A percentile compares a stretch with the other conserved stretches of the same genome.
These are phyloP conservation scores for Austrofundulus limnaeus DNA, from an alignment of 2,113 vertebrate genomes.

Conservation along the genomic window DNA sequence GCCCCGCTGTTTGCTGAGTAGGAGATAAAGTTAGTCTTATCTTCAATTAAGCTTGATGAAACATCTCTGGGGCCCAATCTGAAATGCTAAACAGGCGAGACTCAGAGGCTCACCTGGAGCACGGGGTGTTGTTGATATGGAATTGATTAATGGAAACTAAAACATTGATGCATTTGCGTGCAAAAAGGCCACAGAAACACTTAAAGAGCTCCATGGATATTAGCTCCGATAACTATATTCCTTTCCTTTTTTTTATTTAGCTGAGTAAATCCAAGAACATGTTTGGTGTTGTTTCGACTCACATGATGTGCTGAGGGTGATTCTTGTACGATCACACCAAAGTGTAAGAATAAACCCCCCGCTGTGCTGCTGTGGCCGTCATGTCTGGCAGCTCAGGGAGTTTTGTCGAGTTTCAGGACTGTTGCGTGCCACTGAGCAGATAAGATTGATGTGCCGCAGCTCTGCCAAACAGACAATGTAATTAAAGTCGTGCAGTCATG, in stretches of 20 bases:
- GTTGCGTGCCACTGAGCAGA: constrained; percentile 57
- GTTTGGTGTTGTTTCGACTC: not conserved
- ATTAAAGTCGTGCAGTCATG: constrained; percentile 68
- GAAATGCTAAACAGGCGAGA: constrained; percentile 44
- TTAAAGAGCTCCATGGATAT: not conserved
- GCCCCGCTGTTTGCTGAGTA: constrained; percentile 43
- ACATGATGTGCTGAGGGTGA: too few species aligned
- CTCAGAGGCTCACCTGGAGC: constrained; percentile 9
- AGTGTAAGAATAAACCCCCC: constrained; percentile 18
- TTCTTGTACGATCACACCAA: too few species aligned
- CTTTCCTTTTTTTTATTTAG: not conserved
- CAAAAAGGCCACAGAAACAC: not conserved
- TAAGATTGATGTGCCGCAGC: constrained; percentile 65
- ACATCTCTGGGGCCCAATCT: constrained; percentile 40
- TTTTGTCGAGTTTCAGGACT: constrained; percentile 42
- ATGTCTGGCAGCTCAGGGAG: constrained; percentile 26
- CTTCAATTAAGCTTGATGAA: constrained; percentile 57
- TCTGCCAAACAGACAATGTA: constrained; percentile 63
- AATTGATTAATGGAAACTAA: constrained; percentile 20
- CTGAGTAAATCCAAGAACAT: not conserved
- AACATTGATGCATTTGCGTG: not conserved
- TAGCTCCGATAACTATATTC: too few species aligned
- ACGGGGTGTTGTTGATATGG: constrained; percentile 3
- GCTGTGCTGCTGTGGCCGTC: constrained; percentile 3
- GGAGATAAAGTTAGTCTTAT: constrained; percentile 63